These are phyloP conservation scores for Macropus fuliginosus DNA, from an alignment of 2,797 vertebrate species.

Conservation along the genomic window DNA sequence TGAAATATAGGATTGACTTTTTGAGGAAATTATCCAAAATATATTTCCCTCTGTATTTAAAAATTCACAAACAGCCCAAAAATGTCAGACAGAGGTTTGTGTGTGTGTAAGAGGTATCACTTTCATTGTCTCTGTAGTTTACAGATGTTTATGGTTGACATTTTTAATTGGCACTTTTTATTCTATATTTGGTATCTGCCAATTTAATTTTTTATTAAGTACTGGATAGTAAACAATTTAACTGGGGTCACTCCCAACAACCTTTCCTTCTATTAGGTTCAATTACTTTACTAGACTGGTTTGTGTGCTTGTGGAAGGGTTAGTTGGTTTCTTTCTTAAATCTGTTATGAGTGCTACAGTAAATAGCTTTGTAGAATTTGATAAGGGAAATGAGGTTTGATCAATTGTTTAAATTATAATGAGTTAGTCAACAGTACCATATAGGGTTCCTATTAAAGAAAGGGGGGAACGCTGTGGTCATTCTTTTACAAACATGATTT, in stretches of 20 bases:
- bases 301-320: constrained; percentile 18
- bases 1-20: background rate
- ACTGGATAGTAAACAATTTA: constrained; percentile 72
- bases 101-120: constrained; percentile 22
- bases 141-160: constrained; percentile 60
- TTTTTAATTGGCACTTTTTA: constrained; percentile 61
- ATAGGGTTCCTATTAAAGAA: constrained; percentile 58
- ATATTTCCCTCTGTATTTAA: constrained; percentile 13
- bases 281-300: constrained; percentile 52
- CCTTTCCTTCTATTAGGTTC: constrained; percentile 45
- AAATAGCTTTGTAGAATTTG: constrained; percentile 44
- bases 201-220: constrained; percentile 74
- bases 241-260: constrained; percentile 56
- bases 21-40: background rate
- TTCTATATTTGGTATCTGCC: constrained; percentile 59
- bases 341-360: constrained; percentile 24
- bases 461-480: constrained; percentile 36
- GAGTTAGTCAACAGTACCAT: constrained; percentile 37
- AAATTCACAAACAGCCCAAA: background rate
- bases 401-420: constrained; percentile 58
- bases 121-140: constrained; percentile 44
- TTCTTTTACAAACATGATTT: constrained; percentile 8
- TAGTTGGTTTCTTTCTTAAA: constrained; percentile 56
- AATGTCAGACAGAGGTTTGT: constrained; percentile 1
- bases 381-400: constrained; percentile 59